Conservation (phyloP, 2,888 invertebrate species). For the Galerucella nymphaeae region DNA sequence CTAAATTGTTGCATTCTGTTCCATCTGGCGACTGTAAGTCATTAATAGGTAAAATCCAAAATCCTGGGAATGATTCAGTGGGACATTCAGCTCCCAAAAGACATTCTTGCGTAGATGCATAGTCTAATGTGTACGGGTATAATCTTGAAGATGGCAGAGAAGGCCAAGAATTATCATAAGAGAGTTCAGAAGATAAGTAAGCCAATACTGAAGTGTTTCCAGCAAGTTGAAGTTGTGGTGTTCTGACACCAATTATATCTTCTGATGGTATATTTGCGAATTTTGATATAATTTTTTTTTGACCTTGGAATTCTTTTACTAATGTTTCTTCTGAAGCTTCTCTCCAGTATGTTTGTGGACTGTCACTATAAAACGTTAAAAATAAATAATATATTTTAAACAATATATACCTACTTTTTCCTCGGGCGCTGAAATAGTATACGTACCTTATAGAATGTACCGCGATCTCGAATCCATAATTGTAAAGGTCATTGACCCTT, state of each 20-base stretch:
- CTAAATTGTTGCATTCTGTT: conserved; percentile 69
- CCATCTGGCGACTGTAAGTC: conserved; percentile 66
- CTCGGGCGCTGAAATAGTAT: too few relatives aligned
- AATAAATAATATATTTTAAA: background rate
- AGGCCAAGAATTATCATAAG: conserved; percentile 75
- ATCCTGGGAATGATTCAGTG: conserved; percentile 68
- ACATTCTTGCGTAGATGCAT: conserved; percentile 69
- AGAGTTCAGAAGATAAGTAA: conserved; percentile 66
- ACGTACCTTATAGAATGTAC: conserved; percentile 75
- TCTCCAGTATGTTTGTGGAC: conserved; percentile 57
- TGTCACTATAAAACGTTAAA: conserved; percentile 44
- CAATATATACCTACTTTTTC: too few relatives aligned
- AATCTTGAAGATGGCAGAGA: conserved; percentile 66
- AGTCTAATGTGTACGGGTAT: conserved; percentile 79
- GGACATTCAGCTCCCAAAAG: conserved; percentile 69
- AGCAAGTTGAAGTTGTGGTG: conserved; percentile 70
- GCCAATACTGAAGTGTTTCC: conserved; percentile 72
- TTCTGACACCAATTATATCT: conserved; percentile 62
- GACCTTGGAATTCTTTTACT: conserved; percentile 60
- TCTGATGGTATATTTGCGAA: conserved; percentile 60
- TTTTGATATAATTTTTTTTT: conserved; percentile 57
- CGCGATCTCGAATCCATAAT: conserved; percentile 74
- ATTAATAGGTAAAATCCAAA: conserved; percentile 76
- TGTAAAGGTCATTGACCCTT: conserved; percentile 70
- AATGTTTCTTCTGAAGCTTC: conserved; percentile 54